Conservation (phyloP, 2,888 invertebrate genomes). For the Achlya flavicornis region DNA sequence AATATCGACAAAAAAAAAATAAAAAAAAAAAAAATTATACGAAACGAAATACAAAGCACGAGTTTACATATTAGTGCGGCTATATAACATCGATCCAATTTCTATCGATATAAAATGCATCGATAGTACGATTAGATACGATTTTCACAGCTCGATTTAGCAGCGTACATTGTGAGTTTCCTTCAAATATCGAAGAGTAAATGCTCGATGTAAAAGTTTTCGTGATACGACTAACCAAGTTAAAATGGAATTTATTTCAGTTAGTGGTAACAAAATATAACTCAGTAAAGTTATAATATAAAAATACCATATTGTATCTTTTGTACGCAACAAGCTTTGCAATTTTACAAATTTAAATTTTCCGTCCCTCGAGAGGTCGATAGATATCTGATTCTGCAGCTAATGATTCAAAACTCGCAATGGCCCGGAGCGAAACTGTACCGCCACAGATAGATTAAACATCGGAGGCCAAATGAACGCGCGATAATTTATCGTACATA, state of each 20-base stretch:
- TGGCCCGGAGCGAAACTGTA: slow-evolving; percentile 64
- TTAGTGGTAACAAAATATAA: background rate
- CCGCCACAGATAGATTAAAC: slow-evolving; percentile 80
- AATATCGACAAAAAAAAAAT: slow-evolving; percentile 46
- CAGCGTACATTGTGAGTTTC: slow-evolving; percentile 40
- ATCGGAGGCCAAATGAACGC: slow-evolving; percentile 82
- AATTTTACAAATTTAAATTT: slow-evolving; percentile 7
- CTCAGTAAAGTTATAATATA: background rate
- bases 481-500: slow-evolving; percentile 80
- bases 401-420: slow-evolving; percentile 58
- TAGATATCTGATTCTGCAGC: slow-evolving; percentile 30
- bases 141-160: slow-evolving; percentile 57
- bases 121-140: slow-evolving; percentile 44
- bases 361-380: slow-evolving; percentile 10
- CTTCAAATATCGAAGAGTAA: slow-evolving; percentile 32
- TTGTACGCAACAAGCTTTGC: background rate
- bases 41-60: slow-evolving; percentile 65
- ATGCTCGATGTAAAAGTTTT: slow-evolving; percentile 28
- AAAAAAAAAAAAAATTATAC: too few relatives aligned
- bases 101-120: slow-evolving; percentile 47
- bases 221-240: slow-evolving; percentile 22
- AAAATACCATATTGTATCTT: background rate
- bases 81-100: slow-evolving; percentile 22
- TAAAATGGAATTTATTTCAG: background rate
- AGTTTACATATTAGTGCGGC: slow-evolving; percentile 56